phyloP scores from a whole-genome alignment of 2,113 vertebrate genomes.

The Atrichornis clamosus region DNA sequence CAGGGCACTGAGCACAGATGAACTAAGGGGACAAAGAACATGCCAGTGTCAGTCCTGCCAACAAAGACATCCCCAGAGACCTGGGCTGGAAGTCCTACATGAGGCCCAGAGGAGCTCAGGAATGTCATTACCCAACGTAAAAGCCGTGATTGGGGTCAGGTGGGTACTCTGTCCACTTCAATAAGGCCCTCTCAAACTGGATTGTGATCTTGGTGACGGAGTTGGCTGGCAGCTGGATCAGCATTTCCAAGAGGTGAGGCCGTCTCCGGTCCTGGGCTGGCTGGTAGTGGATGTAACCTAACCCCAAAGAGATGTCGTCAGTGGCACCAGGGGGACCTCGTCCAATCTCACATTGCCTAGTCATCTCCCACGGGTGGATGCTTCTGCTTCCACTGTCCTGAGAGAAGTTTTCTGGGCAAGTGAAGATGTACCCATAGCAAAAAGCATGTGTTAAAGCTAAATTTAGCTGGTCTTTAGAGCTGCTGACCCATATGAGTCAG shows the following conservation, averaged over 20 bases:
- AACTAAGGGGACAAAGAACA: slow-evolving; percentile 70
- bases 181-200: slow-evolving; percentile 92
- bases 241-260: slow-evolving; percentile 95
- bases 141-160: slow-evolving; percentile 98
- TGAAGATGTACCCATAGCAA: not conserved
- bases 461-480: not conserved
- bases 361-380: not conserved
- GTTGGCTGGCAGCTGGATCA: slow-evolving; percentile 93
- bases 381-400: not conserved
- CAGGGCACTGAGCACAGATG: slow-evolving; percentile 91
- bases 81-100: not conserved
- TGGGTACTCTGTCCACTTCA: slow-evolving; percentile 97
- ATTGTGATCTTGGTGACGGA: slow-evolving; percentile 93
- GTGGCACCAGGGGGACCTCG: not conserved
- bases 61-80: not conserved
- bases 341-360: not conserved
- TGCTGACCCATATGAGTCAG: not conserved
- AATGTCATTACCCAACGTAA: slow-evolving; percentile 82
- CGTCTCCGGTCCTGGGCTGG: slow-evolving; percentile 90
- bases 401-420: not conserved
- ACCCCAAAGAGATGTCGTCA: not conserved
- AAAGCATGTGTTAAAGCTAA: not conserved
- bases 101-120: not conserved
- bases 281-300: slow-evolving; percentile 96
- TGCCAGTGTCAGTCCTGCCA: not conserved